These are phyloP conservation scores for Phallusia fumigata DNA, from an alignment of 23 tunicate species.

Conservation along the genomic window DNA sequence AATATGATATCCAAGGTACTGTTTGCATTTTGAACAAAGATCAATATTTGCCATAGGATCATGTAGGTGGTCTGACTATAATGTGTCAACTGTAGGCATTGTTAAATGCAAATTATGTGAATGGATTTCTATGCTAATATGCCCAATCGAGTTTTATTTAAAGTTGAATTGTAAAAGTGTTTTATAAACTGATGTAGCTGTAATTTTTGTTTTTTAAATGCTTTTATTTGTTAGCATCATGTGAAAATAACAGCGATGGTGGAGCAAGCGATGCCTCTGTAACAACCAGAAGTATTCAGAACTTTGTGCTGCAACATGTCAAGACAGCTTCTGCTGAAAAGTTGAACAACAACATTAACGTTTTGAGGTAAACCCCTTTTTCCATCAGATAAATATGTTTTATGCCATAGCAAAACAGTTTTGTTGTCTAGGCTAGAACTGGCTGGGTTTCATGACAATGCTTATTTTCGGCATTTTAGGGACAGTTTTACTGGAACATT, in stretches of 20 bases:
- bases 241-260: neutral
- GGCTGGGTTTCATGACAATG: no score
- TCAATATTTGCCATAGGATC: neutral
- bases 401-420: neutral
- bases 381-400: no score
- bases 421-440: no score
- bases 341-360: slow-evolving; percentile 30
- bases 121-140: neutral
- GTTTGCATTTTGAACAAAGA: neutral
- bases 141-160: no score
- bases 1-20: neutral
- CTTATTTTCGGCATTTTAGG: slow-evolving; percentile 4
- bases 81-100: neutral
- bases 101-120: neutral
- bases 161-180: no score
- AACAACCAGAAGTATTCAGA: slow-evolving; percentile 37
- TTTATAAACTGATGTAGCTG: neutral
- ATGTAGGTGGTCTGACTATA: neutral
- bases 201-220: neutral
- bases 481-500: slow-evolving; percentile 50
- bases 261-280: neutral
- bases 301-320: slow-evolving; percentile 46
- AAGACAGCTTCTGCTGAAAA: slow-evolving; percentile 52
- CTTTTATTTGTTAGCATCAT: neutral
- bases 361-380: slow-evolving; percentile 22